Evolutionary conservation across 2,888 invertebrate genomes (phyloP).

Genomic region (Cerastis leucographa): DNA sequence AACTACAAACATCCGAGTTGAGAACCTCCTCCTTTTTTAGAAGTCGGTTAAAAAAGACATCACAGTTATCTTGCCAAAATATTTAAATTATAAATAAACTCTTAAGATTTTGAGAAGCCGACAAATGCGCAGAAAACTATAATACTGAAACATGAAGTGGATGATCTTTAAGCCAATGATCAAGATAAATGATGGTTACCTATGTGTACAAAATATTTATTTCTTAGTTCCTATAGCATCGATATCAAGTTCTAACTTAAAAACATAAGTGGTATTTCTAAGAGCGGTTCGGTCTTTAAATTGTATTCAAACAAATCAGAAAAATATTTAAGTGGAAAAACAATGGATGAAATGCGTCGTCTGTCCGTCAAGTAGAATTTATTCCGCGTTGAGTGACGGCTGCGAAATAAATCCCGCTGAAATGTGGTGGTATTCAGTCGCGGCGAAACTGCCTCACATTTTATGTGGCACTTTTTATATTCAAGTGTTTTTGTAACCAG

Average conservation of each 20-base stretch:
- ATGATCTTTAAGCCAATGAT: too few species aligned
- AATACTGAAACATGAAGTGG: neutral
- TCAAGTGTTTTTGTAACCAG: slow-evolving; percentile 45
- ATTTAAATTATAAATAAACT: slow-evolving; percentile 3
- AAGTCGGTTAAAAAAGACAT: too few species aligned
- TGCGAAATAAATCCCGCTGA: slow-evolving; percentile 60
- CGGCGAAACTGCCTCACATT: slow-evolving; percentile 34
- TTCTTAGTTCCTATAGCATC: neutral
- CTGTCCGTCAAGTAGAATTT: slow-evolving; percentile 64
- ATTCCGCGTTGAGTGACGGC: slow-evolving; percentile 61
- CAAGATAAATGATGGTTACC: too few species aligned
- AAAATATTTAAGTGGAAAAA: slow-evolving; percentile 53
- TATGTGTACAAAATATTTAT: neutral
- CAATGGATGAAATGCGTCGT: slow-evolving; percentile 58
- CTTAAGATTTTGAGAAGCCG: neutral
- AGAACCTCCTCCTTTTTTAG: too few species aligned
- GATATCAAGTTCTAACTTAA: neutral
- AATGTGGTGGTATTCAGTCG: slow-evolving; percentile 37
- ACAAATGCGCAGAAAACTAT: neutral
- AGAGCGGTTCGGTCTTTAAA: neutral
- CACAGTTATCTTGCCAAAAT: neutral
- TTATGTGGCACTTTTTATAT: slow-evolving; percentile 55
- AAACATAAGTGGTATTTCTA: neutral
- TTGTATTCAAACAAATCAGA: slow-evolving; percentile 29
- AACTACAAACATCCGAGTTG: too few species aligned